Evolutionary conservation across 1,140 invertebrate genomes (phyloP), one percentile per base, ranked within the genome.

Genomic region (Hetaerina americana): DNA sequence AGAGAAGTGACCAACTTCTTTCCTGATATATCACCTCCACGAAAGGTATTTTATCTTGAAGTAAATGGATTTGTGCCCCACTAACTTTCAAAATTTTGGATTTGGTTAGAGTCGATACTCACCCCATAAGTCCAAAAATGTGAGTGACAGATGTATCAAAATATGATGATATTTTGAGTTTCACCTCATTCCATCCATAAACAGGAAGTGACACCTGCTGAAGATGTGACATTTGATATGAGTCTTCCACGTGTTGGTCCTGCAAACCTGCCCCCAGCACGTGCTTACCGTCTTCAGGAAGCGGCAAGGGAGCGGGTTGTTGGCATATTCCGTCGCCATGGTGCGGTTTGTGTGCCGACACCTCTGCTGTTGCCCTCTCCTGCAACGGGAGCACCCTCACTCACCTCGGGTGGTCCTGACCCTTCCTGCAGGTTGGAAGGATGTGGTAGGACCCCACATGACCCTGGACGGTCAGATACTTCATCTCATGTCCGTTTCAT

Each of bases 221-320:
- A 89, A 74, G 90, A 95, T 78, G 85, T 90, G 70, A 90, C 88
- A 6, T 95, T 90, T 80, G 89, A 94, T 74, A 84, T 87, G 77
- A 87, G 88, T 74, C 78, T 85, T 69, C 81, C 82, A 0, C 76
- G 0, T 81, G 73, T 25, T 70, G 71, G 24, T 29, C 66, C 18
- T 15, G 69, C 22, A 27, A 15, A 3, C 49, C 12, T 69, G 2
- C 67, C 66, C 8, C 15, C 71, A 22, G 24, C 66, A 26, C 12
- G 66, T 15, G 28, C 27, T 15, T 28, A 27, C 12, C n/a, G 72
- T 29, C 28, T 76, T n/a, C 73, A 74, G 67, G 73, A 77, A 69
- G 72, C 70, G 69, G 77, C 80, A 0, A 81, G 80, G 66, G 74
- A 79, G 27, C 82, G 83, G 75, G 81, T 87, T 69, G 78, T 86